Evolutionary conservation across 1,140 invertebrate species (phyloP), one percentile per base, ranked within the genome.

Genomic region (Listronotus oregonensis): DNA sequence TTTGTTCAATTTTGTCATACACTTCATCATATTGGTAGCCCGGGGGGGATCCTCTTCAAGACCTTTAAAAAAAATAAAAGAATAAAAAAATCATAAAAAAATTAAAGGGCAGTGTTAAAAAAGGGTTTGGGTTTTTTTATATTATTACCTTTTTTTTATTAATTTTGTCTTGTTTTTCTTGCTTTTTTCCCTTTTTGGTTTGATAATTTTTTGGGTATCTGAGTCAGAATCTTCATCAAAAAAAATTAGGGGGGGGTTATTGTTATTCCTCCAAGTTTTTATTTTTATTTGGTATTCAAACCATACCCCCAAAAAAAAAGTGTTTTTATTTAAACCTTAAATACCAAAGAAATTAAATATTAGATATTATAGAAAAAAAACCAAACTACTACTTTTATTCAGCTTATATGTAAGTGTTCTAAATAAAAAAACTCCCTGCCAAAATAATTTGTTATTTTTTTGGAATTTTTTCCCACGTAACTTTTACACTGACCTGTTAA

Each of bases 21-120:
- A 97, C 84, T 81, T 94, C 92, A 82, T 98, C 96, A 83, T 98
- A 98, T 76, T 96, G 92, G 78, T 90, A 98, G 21, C 97, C 90
- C 7, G n/a, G n/a, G 89, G 94, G 6, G 94, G 91, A 80, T 98
- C 94, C 76, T 96, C 91, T 68, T 85, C 83, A 27, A 97, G 68
- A 8, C 94, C 95, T 51, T 64, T 8, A 17, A 42, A 40, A 18
- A 9, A 47, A 75, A 90, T 91, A 67, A 89, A 82, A 73, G 89
- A 43, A n/a, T n/a, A n/a, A n/a, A n/a, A n/a, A n/a, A n/a, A n/a
- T n/a, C n/a, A n/a, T n/a, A n/a, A n/a, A n/a, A n/a, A n/a, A n/a
- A n/a, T n/a, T n/a, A n/a, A n/a, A n/a, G n/a, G n/a, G n/a, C n/a
- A n/a, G n/a, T n/a, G n/a, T n/a, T n/a, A n/a, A n/a, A n/a, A n/a